Evolutionary conservation across 1,140 invertebrate genomes (phyloP).

Genomic region (Acromyrmex echinatior): DNA sequence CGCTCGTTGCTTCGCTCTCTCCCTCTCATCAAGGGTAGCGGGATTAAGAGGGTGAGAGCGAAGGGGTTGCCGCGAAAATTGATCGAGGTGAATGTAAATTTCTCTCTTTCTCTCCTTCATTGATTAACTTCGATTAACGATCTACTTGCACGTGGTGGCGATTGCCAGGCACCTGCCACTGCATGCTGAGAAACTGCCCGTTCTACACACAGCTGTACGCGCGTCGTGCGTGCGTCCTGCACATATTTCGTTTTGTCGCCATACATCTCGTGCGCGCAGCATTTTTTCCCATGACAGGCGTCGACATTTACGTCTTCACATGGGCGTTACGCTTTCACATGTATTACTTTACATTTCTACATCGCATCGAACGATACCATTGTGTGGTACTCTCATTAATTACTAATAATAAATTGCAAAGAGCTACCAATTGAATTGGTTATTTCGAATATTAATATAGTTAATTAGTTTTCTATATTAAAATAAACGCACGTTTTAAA

Average conservation of each 20-base stretch:
- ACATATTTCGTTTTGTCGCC: conserved; percentile 44
- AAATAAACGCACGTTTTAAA: too few relatives aligned
- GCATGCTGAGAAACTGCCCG: background rate
- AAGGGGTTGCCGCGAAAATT: conserved; percentile 75
- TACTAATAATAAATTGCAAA: background rate
- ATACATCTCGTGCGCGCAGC: conserved; percentile 30
- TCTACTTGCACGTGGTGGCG: conserved; percentile 9
- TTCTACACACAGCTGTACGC: conserved; percentile 34
- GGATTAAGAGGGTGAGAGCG: conserved; percentile 56
- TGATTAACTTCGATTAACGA: conserved; percentile 45
- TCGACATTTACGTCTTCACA: conserved; percentile 60
- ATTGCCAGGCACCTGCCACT: conserved; percentile 49
- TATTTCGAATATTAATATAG: background rate
- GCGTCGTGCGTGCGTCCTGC: background rate
- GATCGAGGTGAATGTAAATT: conserved; percentile 64
- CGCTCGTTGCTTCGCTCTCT: background rate
- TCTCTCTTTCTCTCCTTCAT: conserved; percentile 39
- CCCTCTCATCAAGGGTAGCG: conserved; percentile 44
- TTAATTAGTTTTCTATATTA: background rate
- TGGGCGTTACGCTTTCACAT: conserved; percentile 7
- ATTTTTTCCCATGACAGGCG: conserved; percentile 56
- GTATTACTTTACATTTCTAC: conserved; percentile 37
- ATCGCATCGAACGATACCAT: background rate
- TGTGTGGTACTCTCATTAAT: conserved; percentile 1
- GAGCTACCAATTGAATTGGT: background rate